Percentiles rank a stretch among this genome's conserved stretches.
Conservation (phyloP, 30 jellyfish, hydroid and myxozoan species). For the Catostylus mosaicus region DNA sequence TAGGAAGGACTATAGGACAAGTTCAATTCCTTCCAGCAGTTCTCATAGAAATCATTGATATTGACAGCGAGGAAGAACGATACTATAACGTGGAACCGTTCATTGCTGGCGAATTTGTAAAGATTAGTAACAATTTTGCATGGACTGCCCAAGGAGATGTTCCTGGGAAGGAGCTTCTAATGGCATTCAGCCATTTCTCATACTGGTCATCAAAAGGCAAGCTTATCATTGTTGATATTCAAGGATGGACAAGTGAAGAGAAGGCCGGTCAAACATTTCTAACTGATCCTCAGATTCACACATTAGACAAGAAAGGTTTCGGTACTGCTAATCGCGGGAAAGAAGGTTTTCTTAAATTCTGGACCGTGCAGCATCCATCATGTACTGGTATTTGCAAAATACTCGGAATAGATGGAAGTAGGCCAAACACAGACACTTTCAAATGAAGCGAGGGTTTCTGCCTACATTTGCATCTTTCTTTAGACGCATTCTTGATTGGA, state of each 20-base stretch:
- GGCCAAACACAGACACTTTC: slow-evolving; percentile 4
- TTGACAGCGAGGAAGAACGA: slow-evolving; percentile 25
- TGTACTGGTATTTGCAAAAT: slow-evolving; percentile 46
- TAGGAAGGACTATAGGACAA: slow-evolving; percentile 55
- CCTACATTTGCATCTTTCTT: too few relatives aligned
- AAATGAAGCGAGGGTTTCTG: not conserved
- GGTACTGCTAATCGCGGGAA: slow-evolving; percentile 65
- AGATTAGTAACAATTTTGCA: slow-evolving; percentile 46
- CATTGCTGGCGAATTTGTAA: slow-evolving; percentile 64
- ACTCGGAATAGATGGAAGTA: slow-evolving; percentile 10
- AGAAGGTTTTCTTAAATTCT: slow-evolving; percentile 43
- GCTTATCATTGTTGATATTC: slow-evolving; percentile 62
- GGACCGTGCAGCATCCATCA: slow-evolving; percentile 43
- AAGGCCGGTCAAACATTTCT: slow-evolving; percentile 50
- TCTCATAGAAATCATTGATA: slow-evolving; percentile 42
- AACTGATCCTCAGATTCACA: slow-evolving; percentile 73
- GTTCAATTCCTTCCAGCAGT: slow-evolving; percentile 68
- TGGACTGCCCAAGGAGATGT: slow-evolving; percentile 31
- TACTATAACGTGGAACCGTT: slow-evolving; percentile 72
- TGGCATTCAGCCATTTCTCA: slow-evolving; percentile 73
- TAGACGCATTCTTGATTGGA: too few relatives aligned
- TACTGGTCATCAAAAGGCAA: slow-evolving; percentile 43
- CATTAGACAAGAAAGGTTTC: slow-evolving; percentile 61
- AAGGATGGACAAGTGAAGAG: slow-evolving; percentile 69
- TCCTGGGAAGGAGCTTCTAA: slow-evolving; percentile 59